Evolutionary conservation across 64 coral and sea anemone genomes (phyloP).

Genomic region (Orbicella faveolata): DNA sequence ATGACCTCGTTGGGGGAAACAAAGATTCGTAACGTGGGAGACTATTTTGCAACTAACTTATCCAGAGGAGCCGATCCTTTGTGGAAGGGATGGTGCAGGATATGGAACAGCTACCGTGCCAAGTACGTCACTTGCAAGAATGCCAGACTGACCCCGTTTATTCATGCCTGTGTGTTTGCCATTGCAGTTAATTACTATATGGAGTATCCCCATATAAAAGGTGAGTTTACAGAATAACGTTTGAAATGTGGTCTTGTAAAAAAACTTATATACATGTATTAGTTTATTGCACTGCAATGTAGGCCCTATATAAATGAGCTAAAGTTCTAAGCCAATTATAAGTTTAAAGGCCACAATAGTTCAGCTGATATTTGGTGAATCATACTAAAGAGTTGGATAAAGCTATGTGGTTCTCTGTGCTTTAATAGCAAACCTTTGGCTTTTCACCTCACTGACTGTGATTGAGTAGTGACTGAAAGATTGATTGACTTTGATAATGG

Average conservation of each 20-base stretch:
- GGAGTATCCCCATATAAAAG: constrained; percentile 85
- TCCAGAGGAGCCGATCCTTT: constrained; percentile 56
- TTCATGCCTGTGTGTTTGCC: constrained; percentile 70
- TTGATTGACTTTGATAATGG: no score
- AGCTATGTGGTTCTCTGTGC: no score
- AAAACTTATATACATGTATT: no score
- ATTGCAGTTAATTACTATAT: constrained; percentile 84
- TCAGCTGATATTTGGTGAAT: no score
- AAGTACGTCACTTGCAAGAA: constrained; percentile 93
- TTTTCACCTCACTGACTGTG: no score
- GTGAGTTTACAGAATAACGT: constrained; percentile 31
- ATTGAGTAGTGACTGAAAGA: no score
- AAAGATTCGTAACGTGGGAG: constrained; percentile 68
- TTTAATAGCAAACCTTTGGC: no score
- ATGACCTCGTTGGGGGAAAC: constrained; percentile 87
- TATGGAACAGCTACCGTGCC: constrained; percentile 85
- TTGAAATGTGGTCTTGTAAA: background rate
- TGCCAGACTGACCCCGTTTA: constrained; percentile 85
- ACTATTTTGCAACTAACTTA: constrained; percentile 65
- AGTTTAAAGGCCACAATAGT: no score
- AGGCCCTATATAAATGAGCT: no score
- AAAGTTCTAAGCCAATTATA: no score
- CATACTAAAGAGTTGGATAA: no score
- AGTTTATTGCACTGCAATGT: no score
- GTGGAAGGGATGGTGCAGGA: constrained; percentile 79